Conservation (phyloP, 2,113 vertebrate genomes). For the Delphinus delphis region DNA sequence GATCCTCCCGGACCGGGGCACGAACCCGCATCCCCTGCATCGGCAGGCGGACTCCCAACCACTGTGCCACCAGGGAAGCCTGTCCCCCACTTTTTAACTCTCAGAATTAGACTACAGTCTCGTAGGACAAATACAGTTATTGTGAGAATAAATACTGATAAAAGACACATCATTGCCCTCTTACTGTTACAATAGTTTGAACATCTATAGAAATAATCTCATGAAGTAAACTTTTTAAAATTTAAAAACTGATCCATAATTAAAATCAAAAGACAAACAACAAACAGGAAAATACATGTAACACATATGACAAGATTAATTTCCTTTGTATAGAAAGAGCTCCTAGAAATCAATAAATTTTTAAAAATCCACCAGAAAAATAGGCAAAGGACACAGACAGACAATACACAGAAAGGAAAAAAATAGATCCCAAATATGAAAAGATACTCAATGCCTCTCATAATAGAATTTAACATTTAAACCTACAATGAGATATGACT, state of each 20-base stretch:
- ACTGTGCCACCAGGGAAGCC: too few relatives aligned
- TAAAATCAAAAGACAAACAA: not conserved
- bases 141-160: constrained; percentile 72
- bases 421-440: not conserved
- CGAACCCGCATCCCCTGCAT: too few relatives aligned
- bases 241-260: not conserved
- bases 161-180: constrained; percentile 54
- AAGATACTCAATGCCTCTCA: not conserved
- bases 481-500: not conserved
- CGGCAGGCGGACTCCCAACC: too few relatives aligned
- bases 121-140: constrained; percentile 39
- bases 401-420: not conserved
- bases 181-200: constrained; percentile 66
- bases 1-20: too few relatives aligned
- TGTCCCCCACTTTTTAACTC: not conserved
- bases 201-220: constrained; percentile 51
- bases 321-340: not conserved
- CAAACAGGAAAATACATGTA: not conserved
- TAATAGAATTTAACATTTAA: not conserved
- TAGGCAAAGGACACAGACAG: not conserved
- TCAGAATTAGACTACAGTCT: not conserved
- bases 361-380: not conserved
- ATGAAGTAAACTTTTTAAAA: constrained; percentile 16
- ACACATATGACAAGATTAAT: not conserved
- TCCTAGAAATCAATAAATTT: not conserved